A percentile compares a stretch with the other conserved stretches of the same genome.
These are phyloP conservation scores for Hemicrepidius hirtus DNA, from an alignment of 2,888 invertebrate species.

Conservation along the genomic window DNA sequence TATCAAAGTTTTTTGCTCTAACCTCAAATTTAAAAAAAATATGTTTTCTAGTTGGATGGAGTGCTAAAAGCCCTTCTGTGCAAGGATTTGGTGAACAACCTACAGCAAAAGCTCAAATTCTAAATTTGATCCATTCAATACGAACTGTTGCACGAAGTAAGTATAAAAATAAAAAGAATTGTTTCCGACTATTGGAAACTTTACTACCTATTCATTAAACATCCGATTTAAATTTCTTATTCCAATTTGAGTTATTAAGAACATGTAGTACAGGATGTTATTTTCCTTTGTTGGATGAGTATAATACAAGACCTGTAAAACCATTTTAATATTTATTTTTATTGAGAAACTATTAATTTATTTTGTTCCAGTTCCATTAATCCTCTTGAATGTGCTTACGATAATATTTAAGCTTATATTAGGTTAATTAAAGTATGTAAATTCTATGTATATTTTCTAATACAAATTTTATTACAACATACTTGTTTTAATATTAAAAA, in stretches of 20 bases:
- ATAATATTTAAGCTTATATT: conserved; percentile 44
- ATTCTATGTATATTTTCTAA: conserved; percentile 1
- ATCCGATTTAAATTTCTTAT: too few relatives aligned
- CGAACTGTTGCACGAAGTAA: conserved; percentile 98
- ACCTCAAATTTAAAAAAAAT: conserved; percentile 55
- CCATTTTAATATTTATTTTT: too few relatives aligned
- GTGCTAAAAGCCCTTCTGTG: conserved; percentile 79
- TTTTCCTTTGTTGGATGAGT: too few relatives aligned
- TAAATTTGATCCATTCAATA: conserved; percentile 94
- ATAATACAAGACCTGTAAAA: too few relatives aligned
- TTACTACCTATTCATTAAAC: too few relatives aligned
- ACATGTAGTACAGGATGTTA: too few relatives aligned
- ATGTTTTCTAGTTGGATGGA: conserved; percentile 88
- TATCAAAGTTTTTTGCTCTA: conserved; percentile 48
- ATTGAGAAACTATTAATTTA: too few relatives aligned
- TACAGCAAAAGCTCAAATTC: conserved; percentile 89
- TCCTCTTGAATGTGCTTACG: conserved; percentile 43
- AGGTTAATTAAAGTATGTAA: conserved; percentile 28
- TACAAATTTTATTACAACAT: background rate
- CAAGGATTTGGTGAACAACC: conserved; percentile 93
- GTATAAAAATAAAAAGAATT: conserved; percentile 69
- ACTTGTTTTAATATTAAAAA: too few relatives aligned
- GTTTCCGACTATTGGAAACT: too few relatives aligned
- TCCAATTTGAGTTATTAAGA: background rate
- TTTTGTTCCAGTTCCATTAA: conserved; percentile 44